A percentile compares a stretch with the other conserved stretches of the same genome.
Conservation (phyloP, 1,140 invertebrate genomes). For the Mycetomoellerius zeteki region DNA sequence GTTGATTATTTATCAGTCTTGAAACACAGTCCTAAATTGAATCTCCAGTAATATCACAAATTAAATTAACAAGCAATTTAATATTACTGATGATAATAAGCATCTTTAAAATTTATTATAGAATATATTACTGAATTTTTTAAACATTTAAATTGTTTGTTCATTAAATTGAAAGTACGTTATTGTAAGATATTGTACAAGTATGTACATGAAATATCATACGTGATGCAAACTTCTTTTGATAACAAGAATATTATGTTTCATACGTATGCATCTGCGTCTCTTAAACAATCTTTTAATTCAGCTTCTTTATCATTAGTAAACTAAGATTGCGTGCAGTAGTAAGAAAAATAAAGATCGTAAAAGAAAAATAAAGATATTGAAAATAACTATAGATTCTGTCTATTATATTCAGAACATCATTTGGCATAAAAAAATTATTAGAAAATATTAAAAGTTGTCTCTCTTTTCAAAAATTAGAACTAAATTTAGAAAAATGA, state of each 20-base stretch:
- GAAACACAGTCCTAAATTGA: too few species aligned
- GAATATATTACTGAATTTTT: neutral
- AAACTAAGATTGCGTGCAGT: neutral
- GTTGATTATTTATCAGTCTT: too few species aligned
- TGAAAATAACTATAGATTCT: neutral
- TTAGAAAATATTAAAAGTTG: neutral
- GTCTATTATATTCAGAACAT: neutral
- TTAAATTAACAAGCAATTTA: too few species aligned
- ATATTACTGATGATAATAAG: too few species aligned
- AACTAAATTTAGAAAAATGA: slow-evolving; percentile 1
- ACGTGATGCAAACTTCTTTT: neutral
- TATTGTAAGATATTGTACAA: neutral
- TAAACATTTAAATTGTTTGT: neutral
- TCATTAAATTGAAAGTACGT: neutral
- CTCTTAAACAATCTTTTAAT: neutral
- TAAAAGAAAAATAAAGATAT: neutral
- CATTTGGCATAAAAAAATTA: neutral
- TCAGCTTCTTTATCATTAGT: neutral
- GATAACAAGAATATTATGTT: neutral
- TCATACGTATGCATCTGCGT: neutral
- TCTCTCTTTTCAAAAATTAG: neutral
- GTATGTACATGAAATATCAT: neutral
- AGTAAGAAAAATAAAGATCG: too few species aligned
- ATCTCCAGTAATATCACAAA: too few species aligned
- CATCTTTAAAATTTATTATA: too few species aligned